Evolutionary conservation across 1,140 invertebrate genomes (phyloP), one percentile per base, ranked within the genome.

Genomic region (Heliconius himera): DNA sequence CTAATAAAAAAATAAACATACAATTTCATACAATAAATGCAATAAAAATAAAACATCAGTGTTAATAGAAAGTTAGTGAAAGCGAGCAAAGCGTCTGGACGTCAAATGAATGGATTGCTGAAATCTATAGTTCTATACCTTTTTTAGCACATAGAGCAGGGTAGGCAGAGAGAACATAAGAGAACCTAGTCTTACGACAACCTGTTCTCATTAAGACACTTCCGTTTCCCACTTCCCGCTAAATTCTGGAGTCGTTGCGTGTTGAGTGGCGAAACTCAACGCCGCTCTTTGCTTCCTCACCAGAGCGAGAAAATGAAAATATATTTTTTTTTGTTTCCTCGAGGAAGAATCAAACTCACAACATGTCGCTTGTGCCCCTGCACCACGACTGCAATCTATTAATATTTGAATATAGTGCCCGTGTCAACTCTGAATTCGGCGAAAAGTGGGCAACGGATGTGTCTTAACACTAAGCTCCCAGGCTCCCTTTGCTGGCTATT

Each of bases 61-160:
- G 51, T 54, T 78, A 73, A 66, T 73, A 83, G 87, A 88, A 88
- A 88, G 87, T 85, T 71, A 81, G 87, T 85, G 87, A 88, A 88
- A 88, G 87, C 76, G 33, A 16, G 76, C 54, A 51, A 33, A n/a
- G 33, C 20, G 74, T 76, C 56, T 76, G 38, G 51, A 77, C 46
- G 70, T 72, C 46, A 41, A 78, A 49, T 16, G 70, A 54, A 49
- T 60, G 51, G 72, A 72, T 71, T 36, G 20, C 54, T 51, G 76
- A 78, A 71, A 60, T 60, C 6, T 51, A 51, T 51, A 20, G 13
- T 5, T 46, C 41, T 8, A 51, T 51, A 51, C 49, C 49, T 51
- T 20, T 51, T 51, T 20, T 20, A 18, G 49, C 49, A 18, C 49
- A 20, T 51, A 46, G 16, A 16, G 18, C 49, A 51, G 9, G 54